Conservation (phyloP, 2,797 vertebrate species). For the Rhabdophis nuchalis region DNA sequence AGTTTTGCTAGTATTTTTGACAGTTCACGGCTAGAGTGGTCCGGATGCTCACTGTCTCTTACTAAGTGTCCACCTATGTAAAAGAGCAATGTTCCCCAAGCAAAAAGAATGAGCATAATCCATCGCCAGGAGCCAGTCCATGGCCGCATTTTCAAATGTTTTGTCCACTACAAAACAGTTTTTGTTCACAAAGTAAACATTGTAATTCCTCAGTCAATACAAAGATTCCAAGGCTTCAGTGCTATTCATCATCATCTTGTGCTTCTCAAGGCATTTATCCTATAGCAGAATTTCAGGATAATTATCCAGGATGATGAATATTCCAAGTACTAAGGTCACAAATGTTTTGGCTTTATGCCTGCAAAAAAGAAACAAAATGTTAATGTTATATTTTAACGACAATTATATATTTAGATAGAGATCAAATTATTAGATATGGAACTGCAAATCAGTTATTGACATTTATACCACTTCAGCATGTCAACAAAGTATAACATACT, state of each 20-base stretch:
- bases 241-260: conserved; percentile 63
- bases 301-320: conserved; percentile 36
- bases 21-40: conserved; percentile 92
- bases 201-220: conserved; percentile 50
- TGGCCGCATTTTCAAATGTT: conserved; percentile 89
- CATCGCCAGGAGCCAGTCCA: conserved; percentile 99
- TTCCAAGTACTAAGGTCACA: conserved; percentile 41
- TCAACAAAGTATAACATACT: conserved; percentile 39
- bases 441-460: conserved; percentile 6
- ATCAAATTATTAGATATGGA: conserved; percentile 26
- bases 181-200: conserved; percentile 73
- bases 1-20: conserved; percentile 97
- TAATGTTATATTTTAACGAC: conserved; percentile 35
- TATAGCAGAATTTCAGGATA: conserved; percentile 46
- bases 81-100: conserved; percentile 96
- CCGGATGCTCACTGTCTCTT: conserved; percentile 91
- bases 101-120: conserved; percentile 98
- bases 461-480: conserved; percentile 1
- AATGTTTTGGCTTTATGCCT: conserved; percentile 62
- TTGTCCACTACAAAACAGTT: conserved; percentile 61
- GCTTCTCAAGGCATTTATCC: conserved; percentile 35
- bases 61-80: conserved; percentile 97
- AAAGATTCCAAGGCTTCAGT: conserved; percentile 32
- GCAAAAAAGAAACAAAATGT: conserved; percentile 55
- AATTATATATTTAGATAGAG: conserved; percentile 18